Percentiles rank a stretch among this genome's conserved stretches.
phyloP scores from a whole-genome alignment of 2,113 vertebrate genomes.

The Chionis minor region DNA sequence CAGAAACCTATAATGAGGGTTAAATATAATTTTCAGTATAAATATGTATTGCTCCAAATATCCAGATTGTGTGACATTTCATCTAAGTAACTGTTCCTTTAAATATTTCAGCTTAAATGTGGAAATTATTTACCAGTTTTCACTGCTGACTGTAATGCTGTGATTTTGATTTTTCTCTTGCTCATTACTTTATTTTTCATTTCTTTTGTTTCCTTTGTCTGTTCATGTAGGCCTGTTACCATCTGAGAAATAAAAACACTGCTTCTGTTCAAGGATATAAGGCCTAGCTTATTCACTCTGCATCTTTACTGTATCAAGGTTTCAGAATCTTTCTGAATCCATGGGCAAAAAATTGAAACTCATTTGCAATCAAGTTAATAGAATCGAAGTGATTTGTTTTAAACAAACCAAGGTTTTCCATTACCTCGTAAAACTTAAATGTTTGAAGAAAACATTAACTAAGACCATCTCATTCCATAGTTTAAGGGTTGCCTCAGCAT shows the following conservation, averaged over 20 bases:
- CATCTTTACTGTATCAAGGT: slow-evolving; percentile 60
- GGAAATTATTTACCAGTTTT: slow-evolving; percentile 63
- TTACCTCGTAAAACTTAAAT: slow-evolving; percentile 36
- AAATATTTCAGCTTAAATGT: slow-evolving; percentile 56
- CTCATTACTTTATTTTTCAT: slow-evolving; percentile 75
- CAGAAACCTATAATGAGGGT: slow-evolving; percentile 71
- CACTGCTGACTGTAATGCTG: slow-evolving; percentile 71
- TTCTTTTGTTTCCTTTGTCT: slow-evolving; percentile 77
- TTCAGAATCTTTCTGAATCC: slow-evolving; percentile 71
- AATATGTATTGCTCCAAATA: background rate
- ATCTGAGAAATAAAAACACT: slow-evolving; percentile 68
- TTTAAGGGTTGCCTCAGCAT: slow-evolving; percentile 29
- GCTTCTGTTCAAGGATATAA: slow-evolving; percentile 99
- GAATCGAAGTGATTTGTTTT: slow-evolving; percentile 36
- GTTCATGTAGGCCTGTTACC: slow-evolving; percentile 67
- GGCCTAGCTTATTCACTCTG: slow-evolving; percentile 78
- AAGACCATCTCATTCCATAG: background rate
- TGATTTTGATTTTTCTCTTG: slow-evolving; percentile 73
- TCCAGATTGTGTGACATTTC: slow-evolving; percentile 16
- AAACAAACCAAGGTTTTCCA: slow-evolving; percentile 71
- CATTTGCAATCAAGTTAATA: slow-evolving; percentile 7
- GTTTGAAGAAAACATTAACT: slow-evolving; percentile 5
- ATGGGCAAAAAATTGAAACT: slow-evolving; percentile 67
- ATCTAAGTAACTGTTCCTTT: slow-evolving; percentile 40
- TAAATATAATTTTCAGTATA: slow-evolving; percentile 60